phyloP scores from a whole-genome alignment of 1,140 invertebrate species.

The Dryas iulia region DNA sequence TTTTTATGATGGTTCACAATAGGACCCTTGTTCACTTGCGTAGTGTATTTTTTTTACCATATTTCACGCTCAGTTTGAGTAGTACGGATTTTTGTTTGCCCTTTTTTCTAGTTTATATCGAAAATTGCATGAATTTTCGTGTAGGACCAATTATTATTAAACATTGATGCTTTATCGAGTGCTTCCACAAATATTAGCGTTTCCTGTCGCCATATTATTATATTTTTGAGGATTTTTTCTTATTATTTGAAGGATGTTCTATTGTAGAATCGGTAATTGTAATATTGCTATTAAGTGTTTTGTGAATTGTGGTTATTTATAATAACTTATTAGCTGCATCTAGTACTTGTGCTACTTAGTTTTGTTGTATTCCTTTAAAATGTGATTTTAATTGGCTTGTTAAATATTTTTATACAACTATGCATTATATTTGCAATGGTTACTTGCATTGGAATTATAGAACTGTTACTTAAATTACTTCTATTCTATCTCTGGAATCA shows the following conservation, averaged over 20 bases:
- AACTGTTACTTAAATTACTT: no score
- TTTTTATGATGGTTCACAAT: constrained; percentile 75
- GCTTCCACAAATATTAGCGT: constrained; percentile 21
- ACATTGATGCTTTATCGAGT: constrained; percentile 33
- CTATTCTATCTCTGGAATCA: no score
- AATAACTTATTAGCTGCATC: neutral
- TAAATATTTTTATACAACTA: no score
- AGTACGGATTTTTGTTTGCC: constrained; percentile 42
- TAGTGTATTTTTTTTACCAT: constrained; percentile 62
- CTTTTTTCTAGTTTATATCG: constrained; percentile 45
- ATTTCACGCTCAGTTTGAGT: constrained; percentile 71
- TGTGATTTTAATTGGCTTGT: no score
- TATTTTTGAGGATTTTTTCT: neutral
- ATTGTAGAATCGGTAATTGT: neutral
- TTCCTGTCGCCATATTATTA: constrained; percentile 49
- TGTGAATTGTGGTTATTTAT: neutral
- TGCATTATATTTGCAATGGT: no score
- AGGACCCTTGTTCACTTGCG: constrained; percentile 72
- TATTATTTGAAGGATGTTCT: neutral
- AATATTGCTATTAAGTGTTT: neutral
- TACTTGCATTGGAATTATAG: no score
- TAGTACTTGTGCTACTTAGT: no score
- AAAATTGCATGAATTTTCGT: constrained; percentile 48
- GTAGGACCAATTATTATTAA: constrained; percentile 45
- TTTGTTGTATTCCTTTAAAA: no score